These are phyloP conservation scores for Natrix natrix DNA, from an alignment of 2,797 vertebrate species.

Conservation along the genomic window DNA sequence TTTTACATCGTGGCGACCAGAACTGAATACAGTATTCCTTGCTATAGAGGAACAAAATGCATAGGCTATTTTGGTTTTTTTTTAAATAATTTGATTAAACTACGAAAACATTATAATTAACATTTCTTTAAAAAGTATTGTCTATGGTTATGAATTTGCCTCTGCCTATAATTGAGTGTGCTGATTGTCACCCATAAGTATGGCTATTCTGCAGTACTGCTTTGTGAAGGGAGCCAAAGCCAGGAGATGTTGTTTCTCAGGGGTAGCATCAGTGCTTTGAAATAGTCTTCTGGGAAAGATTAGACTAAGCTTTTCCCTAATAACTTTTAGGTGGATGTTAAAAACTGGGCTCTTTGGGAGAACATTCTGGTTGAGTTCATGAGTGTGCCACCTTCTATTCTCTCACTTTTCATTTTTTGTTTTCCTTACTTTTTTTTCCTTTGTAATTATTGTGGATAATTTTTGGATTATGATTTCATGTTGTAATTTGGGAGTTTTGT, in stretches of 20 bases:
- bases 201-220: not conserved
- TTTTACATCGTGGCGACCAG: too few species aligned
- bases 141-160: not conserved
- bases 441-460: not conserved
- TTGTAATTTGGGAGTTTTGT: not conserved
- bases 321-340: not conserved
- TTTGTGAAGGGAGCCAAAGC: not conserved
- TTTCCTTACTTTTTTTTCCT: not conserved
- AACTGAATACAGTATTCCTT: too few species aligned
- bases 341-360: not conserved
- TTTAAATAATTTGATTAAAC: not conserved
- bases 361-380: not conserved
- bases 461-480: not conserved
- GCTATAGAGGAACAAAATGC: not conserved
- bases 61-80: not conserved
- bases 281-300: not conserved
- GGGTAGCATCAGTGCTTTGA: not conserved
- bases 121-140: not conserved
- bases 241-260: not conserved
- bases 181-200: not conserved
- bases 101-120: not conserved
- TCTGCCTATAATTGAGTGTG: not conserved
- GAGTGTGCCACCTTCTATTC: not conserved
- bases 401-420: not conserved
- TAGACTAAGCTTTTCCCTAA: not conserved